A percentile compares a stretch with the other conserved stretches of the same genome.
phyloP scores from a whole-genome alignment of 2,888 invertebrate species.

The Nipponacmea schrenckii region DNA sequence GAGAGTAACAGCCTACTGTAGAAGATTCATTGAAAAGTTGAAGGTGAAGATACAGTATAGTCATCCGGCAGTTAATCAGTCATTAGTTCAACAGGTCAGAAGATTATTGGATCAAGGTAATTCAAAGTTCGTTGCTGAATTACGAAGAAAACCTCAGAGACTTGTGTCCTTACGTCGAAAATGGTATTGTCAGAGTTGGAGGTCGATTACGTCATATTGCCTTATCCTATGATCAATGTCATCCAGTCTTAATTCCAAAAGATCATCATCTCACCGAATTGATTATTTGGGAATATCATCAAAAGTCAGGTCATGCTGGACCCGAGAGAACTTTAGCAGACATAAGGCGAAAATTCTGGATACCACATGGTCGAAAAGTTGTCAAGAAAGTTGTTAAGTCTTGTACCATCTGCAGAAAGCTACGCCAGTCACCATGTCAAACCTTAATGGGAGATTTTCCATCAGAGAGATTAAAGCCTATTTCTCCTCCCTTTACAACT shows the following conservation, averaged over 20 bases:
- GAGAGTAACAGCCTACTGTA: conserved; percentile 17
- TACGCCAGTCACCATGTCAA: conserved; percentile 7
- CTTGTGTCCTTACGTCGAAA: conserved; percentile 8
- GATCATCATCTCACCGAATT: conserved; percentile 3
- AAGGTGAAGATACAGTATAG: neutral
- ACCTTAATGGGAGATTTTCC: conserved; percentile 22
- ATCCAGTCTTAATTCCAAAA: conserved; percentile 9
- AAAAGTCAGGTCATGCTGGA: conserved; percentile 6
- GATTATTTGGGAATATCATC: conserved; percentile 9
- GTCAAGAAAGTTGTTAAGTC: conserved; percentile 9
- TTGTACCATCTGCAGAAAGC: conserved; percentile 14
- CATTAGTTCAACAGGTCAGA: neutral
- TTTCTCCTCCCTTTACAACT: conserved; percentile 15
- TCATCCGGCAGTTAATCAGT: neutral
- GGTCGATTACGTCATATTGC: conserved; percentile 5
- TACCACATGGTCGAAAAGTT: conserved; percentile 9
- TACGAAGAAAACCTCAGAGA: conserved; percentile 1
- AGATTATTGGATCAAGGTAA: conserved; percentile 10
- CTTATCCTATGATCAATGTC: conserved; percentile 5
- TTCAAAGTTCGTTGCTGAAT: conserved; percentile 7
- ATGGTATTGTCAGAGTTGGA: conserved; percentile 10
- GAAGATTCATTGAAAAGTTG: neutral
- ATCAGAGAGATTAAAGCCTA: neutral
- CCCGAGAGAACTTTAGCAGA: conserved; percentile 11
- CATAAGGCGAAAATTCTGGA: conserved; percentile 9